These are phyloP conservation scores for Leptonema lineaticorne DNA, from an alignment of 1,140 invertebrate species.

Conservation along the genomic window DNA sequence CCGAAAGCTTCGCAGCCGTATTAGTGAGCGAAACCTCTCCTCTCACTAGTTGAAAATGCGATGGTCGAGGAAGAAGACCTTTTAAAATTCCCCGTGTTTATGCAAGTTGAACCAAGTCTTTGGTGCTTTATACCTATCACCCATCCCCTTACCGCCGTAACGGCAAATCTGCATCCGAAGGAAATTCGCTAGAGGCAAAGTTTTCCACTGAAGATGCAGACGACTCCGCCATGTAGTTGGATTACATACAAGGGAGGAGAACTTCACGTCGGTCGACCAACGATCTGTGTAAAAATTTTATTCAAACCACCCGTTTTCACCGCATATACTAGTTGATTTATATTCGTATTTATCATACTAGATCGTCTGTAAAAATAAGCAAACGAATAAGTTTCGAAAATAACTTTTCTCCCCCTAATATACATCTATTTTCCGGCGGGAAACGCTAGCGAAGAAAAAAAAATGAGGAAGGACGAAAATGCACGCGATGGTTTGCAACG, in stretches of 20 bases:
- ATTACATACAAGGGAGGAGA: not conserved
- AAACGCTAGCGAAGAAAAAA: no score
- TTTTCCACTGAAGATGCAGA: conserved; percentile 19
- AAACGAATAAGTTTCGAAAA: no score
- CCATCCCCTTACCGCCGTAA: not conserved
- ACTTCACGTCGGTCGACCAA: not conserved
- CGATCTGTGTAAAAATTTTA: conserved; percentile 16
- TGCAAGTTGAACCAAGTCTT: conserved; percentile 26
- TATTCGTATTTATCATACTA: not conserved
- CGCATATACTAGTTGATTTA: not conserved
- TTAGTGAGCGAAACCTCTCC: not conserved
- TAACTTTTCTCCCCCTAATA: no score
- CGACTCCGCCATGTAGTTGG: conserved; percentile 11
- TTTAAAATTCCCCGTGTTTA: conserved; percentile 31
- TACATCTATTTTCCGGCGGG: no score
- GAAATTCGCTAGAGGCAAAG: conserved; percentile 9
- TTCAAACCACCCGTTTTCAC: not conserved
- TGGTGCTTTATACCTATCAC: conserved; percentile 28
- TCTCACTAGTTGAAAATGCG: not conserved
- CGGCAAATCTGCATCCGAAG: not conserved
- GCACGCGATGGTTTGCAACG: not conserved
- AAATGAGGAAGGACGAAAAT: not conserved
- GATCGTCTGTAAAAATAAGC: no score
- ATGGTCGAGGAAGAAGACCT: conserved; percentile 11
- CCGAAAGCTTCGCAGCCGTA: conserved; percentile 4